A percentile compares a stretch with the other conserved stretches of the same genome.
Conservation (phyloP, 2,113 vertebrate species). For the Xiphorhynchus elegans region DNA sequence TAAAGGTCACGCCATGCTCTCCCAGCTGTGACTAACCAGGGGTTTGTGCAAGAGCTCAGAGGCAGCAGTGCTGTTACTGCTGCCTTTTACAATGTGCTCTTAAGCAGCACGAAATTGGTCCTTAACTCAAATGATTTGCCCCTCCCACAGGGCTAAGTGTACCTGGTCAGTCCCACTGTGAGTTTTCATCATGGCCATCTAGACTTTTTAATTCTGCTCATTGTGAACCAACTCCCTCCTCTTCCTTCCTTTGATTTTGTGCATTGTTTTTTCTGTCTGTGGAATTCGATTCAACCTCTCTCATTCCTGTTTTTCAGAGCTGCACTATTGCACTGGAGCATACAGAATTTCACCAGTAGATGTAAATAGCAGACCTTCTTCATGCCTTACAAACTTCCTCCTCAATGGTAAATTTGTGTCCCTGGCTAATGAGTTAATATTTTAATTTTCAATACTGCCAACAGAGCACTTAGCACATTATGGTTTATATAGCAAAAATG, state of each 20-base stretch:
- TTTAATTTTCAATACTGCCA: neutral
- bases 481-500: neutral
- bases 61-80: neutral
- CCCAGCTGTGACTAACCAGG: neutral
- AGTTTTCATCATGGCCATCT: neutral
- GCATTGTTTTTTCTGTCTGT: neutral
- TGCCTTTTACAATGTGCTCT: neutral
- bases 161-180: neutral
- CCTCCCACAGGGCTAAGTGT: neutral
- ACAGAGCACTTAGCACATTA: neutral
- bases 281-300: neutral
- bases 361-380: constrained; percentile 98
- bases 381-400: constrained; percentile 97
- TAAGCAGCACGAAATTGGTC: neutral
- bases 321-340: constrained; percentile 96
- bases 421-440: neutral
- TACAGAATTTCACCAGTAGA: constrained; percentile 97
- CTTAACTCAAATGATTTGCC: neutral
- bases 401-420: constrained; percentile 87
- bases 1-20: neutral
- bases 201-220: neutral
- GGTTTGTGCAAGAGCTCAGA: neutral
- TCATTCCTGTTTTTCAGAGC: constrained; percentile 77
- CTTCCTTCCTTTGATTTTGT: neutral
- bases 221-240: neutral